Evolutionary conservation across 2,113 vertebrate genomes (phyloP).

Genomic region (Poeciliopsis turrubarensis): DNA sequence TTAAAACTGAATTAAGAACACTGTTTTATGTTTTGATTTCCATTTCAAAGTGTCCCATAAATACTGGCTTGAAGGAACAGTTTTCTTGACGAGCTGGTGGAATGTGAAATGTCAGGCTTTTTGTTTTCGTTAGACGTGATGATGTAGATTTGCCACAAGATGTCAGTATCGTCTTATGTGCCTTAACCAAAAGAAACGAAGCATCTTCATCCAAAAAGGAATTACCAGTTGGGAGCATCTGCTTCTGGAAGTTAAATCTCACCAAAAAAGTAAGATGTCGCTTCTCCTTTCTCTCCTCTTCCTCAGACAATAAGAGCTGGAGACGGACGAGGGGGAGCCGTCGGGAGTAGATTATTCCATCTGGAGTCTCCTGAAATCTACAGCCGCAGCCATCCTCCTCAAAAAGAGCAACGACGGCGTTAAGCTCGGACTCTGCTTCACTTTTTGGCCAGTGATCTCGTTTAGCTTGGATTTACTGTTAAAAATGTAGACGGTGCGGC

Average conservation of each 20-base stretch:
- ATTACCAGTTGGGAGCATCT: not conserved
- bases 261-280: not conserved
- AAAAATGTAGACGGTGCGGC: not conserved
- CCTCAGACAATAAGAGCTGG: conserved; percentile 95
- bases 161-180: conserved; percentile 54
- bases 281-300: conserved; percentile 16
- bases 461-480: not conserved
- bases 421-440: not conserved
- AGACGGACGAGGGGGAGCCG: conserved; percentile 91
- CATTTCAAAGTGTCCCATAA: no score
- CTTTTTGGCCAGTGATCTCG: not conserved
- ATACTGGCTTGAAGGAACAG: no score
- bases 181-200: not conserved
- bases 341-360: conserved; percentile 93
- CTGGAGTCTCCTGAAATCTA: conserved; percentile 84
- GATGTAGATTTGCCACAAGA: conserved; percentile 53
- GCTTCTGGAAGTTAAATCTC: conserved; percentile 18
- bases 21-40: no score
- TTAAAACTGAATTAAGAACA: no score
- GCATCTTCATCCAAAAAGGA: not conserved
- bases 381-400: conserved; percentile 26
- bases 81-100: no score
- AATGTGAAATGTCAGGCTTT: not conserved
- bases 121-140: conserved; percentile 30
- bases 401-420: not conserved